Evolutionary conservation across 2,113 vertebrate genomes (phyloP).

Genomic region (Scophthalmus maximus): DNA sequence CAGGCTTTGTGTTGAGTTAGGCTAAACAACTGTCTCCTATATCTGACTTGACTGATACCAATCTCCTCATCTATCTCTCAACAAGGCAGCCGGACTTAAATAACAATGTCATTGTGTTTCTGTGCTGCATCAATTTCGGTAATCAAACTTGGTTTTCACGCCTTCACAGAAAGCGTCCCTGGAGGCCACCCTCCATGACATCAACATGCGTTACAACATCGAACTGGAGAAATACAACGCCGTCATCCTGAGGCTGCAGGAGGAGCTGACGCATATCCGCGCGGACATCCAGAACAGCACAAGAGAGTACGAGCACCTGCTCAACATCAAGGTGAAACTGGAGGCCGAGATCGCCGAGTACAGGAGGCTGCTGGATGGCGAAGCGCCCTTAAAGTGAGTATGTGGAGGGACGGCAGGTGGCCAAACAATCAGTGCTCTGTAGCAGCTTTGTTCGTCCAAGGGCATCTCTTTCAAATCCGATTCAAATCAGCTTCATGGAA

Average conservation of each 20-base stretch:
- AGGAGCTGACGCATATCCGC: constrained; percentile 83
- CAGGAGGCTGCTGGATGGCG: constrained; percentile 90
- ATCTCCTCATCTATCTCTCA: too few species aligned
- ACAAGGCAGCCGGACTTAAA: too few species aligned
- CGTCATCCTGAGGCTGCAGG: constrained; percentile 83
- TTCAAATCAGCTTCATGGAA: constrained; percentile 62
- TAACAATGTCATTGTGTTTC: too few species aligned
- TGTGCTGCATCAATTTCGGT: background rate
- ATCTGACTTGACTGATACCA: too few species aligned
- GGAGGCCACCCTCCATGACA: constrained; percentile 84
- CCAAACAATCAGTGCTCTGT: background rate
- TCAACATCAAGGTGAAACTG: constrained; percentile 92
- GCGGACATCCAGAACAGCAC: constrained; percentile 81
- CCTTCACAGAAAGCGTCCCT: constrained; percentile 85
- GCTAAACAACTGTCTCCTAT: too few species aligned
- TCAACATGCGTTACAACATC: constrained; percentile 74
- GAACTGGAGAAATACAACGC: constrained; percentile 85
- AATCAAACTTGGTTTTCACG: background rate
- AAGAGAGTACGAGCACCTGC: constrained; percentile 85
- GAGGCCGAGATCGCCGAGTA: constrained; percentile 96
- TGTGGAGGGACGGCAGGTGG: background rate
- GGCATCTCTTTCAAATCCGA: constrained; percentile 45
- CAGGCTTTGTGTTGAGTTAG: too few species aligned
- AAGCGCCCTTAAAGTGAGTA: constrained; percentile 75
- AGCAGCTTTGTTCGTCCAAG: background rate